Evolutionary conservation across 2,888 invertebrate genomes (phyloP), one percentile per base, ranked within the genome.

Genomic region (Bhutanitis thaidina): DNA sequence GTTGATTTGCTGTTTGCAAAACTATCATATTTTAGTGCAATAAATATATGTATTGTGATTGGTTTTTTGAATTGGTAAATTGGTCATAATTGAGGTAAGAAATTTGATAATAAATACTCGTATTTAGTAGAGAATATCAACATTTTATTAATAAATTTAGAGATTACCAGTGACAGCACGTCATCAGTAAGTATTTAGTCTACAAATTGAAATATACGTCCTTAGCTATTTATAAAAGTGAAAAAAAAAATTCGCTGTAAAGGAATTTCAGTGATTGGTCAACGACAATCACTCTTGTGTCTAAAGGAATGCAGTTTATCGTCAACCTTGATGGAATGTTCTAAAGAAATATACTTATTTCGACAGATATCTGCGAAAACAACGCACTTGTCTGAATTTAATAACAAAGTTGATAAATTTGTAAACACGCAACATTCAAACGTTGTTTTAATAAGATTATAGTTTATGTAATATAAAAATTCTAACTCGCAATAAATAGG

Each of bases 301-400:
- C 15, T 36, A 9, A 16, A 29, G 41, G 48, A 41, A 49, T 49
- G 48, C 36, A 49, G 36, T 13, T 35, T 12, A 9, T 36, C 27
- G 14, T 12, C 13, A 41, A 34, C 48, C 48, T 48, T 41, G 36
- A 20, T n/a, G n/a, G 15, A 20, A 48, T 15, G 39, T 13, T 35
- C 48, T 41, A 41, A 48, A 15, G 29, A 38, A 30, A 30, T n/a
- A 30, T n/a, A n/a, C n/a, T n/a, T n/a, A n/a, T 30, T 30, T 30
- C 3, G 10, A 30, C 10, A n/a, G 9, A 16, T 34, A 25, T 27
- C 27, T 41, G 41, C 41, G 35, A 48, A 29, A 20, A 41, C n/a
- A 45, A 32, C 1, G 16, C 30, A 35, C n/a, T 35, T 41, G n/a
- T 20, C 20, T 20, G 20, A 20, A 5, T 20, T 20, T 37, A 37